phyloP scores from a whole-genome alignment of 2,888 invertebrate species.

The Danaus chrysippus region DNA sequence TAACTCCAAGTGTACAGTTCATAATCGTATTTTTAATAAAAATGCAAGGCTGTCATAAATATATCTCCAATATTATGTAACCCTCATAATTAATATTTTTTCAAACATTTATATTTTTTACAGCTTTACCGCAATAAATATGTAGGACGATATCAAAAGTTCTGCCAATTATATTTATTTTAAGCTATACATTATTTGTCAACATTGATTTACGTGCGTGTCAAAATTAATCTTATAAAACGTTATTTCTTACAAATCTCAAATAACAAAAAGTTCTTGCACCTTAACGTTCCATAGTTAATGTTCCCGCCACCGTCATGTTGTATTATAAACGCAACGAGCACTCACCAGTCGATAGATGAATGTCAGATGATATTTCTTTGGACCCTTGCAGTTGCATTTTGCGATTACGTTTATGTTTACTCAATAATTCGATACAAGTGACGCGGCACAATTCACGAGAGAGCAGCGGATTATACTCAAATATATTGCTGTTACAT shows the following conservation, averaged over 20 bases:
- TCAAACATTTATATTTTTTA: neutral
- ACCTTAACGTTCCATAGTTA: slow-evolving; percentile 23
- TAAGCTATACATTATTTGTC: slow-evolving; percentile 6
- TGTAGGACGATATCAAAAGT: neutral
- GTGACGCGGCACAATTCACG: slow-evolving; percentile 38
- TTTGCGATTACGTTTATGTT: slow-evolving; percentile 72
- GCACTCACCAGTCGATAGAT: slow-evolving; percentile 58
- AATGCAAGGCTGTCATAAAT: no score
- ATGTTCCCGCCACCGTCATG: slow-evolving; percentile 12
- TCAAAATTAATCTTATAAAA: slow-evolving; percentile 16
- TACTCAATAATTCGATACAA: slow-evolving; percentile 78
- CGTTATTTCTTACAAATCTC: slow-evolving; percentile 9
- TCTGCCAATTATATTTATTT: neutral
- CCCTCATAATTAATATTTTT: neutral
- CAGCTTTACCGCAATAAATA: neutral
- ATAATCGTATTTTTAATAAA: no score
- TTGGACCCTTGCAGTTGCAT: slow-evolving; percentile 60
- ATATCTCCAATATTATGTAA: no score
- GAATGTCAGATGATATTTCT: slow-evolving; percentile 63
- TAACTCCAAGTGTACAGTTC: no score
- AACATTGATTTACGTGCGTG: neutral
- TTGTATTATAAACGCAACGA: slow-evolving; percentile 36
- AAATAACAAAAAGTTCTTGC: slow-evolving; percentile 18
- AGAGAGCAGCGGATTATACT: slow-evolving; percentile 37
- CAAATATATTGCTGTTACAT: no score